Evolutionary conservation across 2,888 invertebrate species (phyloP), one percentile per base, ranked within the genome.

Genomic region (Ophion ellenae): DNA sequence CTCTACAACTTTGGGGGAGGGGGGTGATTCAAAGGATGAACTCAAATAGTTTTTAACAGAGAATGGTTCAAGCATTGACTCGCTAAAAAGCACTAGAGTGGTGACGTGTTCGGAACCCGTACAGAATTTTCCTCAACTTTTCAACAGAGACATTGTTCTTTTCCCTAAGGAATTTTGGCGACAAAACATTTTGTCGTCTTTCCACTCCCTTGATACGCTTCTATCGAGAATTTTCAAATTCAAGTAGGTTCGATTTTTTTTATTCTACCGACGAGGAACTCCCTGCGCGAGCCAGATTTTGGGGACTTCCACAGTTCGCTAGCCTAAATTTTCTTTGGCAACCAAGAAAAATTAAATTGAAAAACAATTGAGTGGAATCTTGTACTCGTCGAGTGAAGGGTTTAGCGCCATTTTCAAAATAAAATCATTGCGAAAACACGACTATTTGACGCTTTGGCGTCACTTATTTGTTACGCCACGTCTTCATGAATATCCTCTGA

Each of bases 51-150:
- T 53, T 75, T 81, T 45, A 47, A 83, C 86, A 86, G 84, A 75
- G 88, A 86, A 83, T 80, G 89, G 86, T 90, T 87, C 86, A 91
- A 91, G 91, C 90, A 90, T 91, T 89, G 91, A 90, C 90, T 88
- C 87, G 89, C 90, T 91, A 91, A 91, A 87, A 91, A 91, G 91
- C 90, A 88, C 90, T 91, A 90, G 87, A 87, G 83, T 79, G 87
- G 86, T 89, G 84, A 84, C 85, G 86, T 86, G 89, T 88, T 69
- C 74, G 81, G 86, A 75, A 69, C 73, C 85, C 86, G 61, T 66
- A 75, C 66, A 84, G 87, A 87, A 90, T 89, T 89, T 88, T 90
- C 88, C 87, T 74, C 77, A 47, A 86, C 32, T 74, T 45, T 59
- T 59, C 67, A 61, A 82, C 28, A 9, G 28, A 64, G 17, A 70